Evolutionary conservation across 2,888 invertebrate genomes (phyloP).

Genomic region (Adelphocoris suturalis): DNA sequence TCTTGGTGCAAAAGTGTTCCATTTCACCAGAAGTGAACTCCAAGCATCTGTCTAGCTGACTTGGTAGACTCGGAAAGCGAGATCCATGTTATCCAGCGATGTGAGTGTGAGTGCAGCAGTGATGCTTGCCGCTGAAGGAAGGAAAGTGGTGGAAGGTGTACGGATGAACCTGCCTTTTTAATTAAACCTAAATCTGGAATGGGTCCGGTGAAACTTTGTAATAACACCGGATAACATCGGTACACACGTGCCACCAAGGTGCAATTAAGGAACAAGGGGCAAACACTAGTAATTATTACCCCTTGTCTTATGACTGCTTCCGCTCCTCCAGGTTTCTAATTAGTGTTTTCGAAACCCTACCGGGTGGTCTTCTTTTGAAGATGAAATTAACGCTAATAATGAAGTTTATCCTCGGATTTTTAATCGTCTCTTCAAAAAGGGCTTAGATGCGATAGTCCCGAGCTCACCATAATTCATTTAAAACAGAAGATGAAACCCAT

Average conservation of each 20-base stretch:
- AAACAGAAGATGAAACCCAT: no score
- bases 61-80: no score
- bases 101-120: not conserved
- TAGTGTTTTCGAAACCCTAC: not conserved
- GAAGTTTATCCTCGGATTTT: slow-evolving; percentile 3
- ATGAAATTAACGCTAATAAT: slow-evolving; percentile 10
- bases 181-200: slow-evolving; percentile 58
- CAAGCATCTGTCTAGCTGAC: no score
- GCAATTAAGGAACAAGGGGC: slow-evolving; percentile 49
- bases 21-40: no score
- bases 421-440: not conserved
- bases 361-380: not conserved
- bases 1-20: no score
- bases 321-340: slow-evolving; percentile 23
- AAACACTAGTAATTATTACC: slow-evolving; percentile 51
- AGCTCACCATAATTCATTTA: no score
- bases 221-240: slow-evolving; percentile 49
- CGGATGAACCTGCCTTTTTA: slow-evolving; percentile 45
- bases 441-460: not conserved
- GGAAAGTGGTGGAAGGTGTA: slow-evolving; percentile 6
- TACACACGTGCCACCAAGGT: slow-evolving; percentile 54
- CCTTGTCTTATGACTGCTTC: slow-evolving; percentile 25
- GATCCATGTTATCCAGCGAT: not conserved
- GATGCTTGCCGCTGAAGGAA: not conserved
- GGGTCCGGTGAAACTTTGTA: slow-evolving; percentile 50